phyloP scores from a whole-genome alignment of 2,113 vertebrate species.

The Melierax canorus region DNA sequence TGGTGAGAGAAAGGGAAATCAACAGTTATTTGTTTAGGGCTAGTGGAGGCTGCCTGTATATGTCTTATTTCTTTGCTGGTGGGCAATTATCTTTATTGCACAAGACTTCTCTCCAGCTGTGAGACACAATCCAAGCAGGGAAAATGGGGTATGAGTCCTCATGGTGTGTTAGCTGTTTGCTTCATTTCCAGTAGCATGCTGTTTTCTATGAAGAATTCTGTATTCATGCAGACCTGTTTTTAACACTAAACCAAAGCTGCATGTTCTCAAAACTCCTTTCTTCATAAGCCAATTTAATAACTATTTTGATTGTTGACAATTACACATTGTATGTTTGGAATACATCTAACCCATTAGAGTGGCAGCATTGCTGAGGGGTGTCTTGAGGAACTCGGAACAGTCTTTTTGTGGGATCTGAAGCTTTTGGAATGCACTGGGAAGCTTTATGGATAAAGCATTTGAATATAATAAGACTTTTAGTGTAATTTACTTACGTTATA shows the following conservation, averaged over 20 bases:
- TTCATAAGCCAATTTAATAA: background rate
- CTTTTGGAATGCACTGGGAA: background rate
- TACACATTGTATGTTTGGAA: background rate
- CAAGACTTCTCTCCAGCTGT: background rate
- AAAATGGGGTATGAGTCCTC: background rate
- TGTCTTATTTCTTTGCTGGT: background rate
- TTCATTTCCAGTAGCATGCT: background rate
- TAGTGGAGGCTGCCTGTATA: background rate
- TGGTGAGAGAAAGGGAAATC: background rate
- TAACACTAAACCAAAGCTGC: background rate
- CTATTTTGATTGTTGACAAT: background rate
- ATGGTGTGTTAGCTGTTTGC: background rate
- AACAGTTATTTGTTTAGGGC: background rate
- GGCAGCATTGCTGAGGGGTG: background rate
- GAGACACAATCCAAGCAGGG: background rate
- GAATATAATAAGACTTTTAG: background rate
- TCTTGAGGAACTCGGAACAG: background rate
- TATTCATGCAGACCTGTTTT: background rate
- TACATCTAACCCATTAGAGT: background rate
- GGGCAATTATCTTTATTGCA: background rate
- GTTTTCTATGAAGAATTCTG: background rate
- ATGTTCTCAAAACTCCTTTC: background rate
- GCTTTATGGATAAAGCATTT: background rate
- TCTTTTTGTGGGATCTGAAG: background rate
- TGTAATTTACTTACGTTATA: background rate